Percentiles rank a stretch among this genome's conserved stretches.
These are phyloP conservation scores for Spea bombifrons DNA, from an alignment of 2,113 vertebrate genomes.

Conservation along the genomic window DNA sequence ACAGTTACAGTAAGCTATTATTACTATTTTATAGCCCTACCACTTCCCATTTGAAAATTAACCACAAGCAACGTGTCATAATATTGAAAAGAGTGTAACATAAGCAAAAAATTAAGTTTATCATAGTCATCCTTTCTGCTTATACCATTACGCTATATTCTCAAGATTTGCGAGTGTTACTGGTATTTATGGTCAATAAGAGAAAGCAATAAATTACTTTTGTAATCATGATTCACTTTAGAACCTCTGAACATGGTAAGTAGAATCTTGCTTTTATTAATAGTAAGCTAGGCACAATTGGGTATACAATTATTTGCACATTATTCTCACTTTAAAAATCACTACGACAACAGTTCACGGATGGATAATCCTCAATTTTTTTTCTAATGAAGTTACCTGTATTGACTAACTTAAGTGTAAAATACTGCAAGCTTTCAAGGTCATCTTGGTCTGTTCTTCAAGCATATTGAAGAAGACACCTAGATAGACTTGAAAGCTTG, in stretches of 20 bases:
- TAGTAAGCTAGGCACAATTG: no score
- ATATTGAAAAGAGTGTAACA: constrained; percentile 59
- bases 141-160: background rate
- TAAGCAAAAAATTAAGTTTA: constrained; percentile 48
- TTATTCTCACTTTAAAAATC: no score
- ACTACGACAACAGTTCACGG: no score
- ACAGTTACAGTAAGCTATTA: constrained; percentile 63
- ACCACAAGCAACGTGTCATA: constrained; percentile 51
- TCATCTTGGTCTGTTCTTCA: no score
- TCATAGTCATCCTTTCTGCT: constrained; percentile 18
- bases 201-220: background rate
- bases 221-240: background rate
- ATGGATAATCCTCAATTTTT: no score
- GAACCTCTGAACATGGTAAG: background rate
- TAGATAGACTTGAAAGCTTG: no score
- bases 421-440: no score
- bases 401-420: no score
- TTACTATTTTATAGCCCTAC: constrained; percentile 49
- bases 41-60: constrained; percentile 55
- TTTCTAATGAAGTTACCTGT: no score
- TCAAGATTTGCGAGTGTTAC: background rate
- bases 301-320: no score
- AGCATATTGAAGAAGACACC: no score
- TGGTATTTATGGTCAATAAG: constrained; percentile 7
- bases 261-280: background rate